A percentile compares a stretch with the other conserved stretches of the same genome.
Evolutionary conservation across 2,888 invertebrate genomes (phyloP).

Genomic region (Hypolimnas misippus): DNA sequence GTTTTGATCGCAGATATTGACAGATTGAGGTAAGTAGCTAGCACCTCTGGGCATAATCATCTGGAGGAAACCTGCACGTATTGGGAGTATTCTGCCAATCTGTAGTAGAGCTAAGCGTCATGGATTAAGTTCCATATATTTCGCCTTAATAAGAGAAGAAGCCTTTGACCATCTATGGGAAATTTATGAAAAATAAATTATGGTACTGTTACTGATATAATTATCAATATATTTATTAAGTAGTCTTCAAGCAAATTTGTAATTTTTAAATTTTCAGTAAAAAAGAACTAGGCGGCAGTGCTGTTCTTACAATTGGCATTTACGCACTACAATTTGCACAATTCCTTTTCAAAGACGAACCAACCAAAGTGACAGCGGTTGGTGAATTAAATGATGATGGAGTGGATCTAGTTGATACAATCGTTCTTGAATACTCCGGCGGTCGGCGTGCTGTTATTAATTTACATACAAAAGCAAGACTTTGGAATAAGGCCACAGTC

Average conservation of each 20-base stretch:
- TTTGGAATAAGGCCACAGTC: constrained; percentile 86
- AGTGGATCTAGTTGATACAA: constrained; percentile 86
- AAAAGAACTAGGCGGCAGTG: constrained; percentile 90
- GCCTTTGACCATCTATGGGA: too few relatives aligned
- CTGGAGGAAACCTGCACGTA: neutral
- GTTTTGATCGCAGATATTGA: constrained; percentile 72
- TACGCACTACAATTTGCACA: constrained; percentile 90
- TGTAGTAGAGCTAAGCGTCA: too few relatives aligned
- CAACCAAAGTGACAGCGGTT: constrained; percentile 86
- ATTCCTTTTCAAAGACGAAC: constrained; percentile 88
- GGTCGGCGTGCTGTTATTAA: constrained; percentile 86
- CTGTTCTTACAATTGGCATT: constrained; percentile 90
- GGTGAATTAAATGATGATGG: constrained; percentile 89
- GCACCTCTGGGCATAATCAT: neutral
- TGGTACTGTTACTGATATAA: too few relatives aligned
- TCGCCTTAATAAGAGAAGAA: too few relatives aligned
- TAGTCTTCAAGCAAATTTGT: too few relatives aligned
- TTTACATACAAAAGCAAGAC: constrained; percentile 69
- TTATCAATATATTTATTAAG: too few relatives aligned
- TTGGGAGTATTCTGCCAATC: too few relatives aligned
- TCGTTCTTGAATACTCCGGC: constrained; percentile 85
- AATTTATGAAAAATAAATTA: too few relatives aligned
- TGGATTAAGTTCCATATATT: too few relatives aligned
- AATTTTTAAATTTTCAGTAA: constrained; percentile 62
- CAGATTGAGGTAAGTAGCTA: constrained; percentile 55